Evolutionary conservation across 2,888 invertebrate genomes (phyloP).

Genomic region (Suillia variegata): DNA sequence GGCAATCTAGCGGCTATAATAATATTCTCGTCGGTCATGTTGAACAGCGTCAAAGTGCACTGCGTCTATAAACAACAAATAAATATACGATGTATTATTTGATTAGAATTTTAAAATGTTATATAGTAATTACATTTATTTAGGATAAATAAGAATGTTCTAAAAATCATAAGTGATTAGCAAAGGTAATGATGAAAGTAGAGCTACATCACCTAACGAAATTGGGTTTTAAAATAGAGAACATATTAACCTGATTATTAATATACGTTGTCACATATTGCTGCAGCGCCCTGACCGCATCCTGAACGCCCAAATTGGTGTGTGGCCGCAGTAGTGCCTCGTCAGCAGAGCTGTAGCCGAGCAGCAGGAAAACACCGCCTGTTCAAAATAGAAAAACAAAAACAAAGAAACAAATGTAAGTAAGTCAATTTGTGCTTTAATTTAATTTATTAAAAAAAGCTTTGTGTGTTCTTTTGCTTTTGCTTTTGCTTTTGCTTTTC

Average conservation of each 20-base stretch:
- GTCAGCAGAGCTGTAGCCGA: conserved; percentile 90
- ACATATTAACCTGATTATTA: conserved; percentile 69
- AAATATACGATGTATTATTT: not conserved
- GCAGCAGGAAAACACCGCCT: conserved; percentile 85
- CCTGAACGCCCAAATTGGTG: conserved; percentile 82
- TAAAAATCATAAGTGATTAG: too few species aligned
- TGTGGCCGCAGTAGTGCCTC: conserved; percentile 81
- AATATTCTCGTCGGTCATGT: conserved; percentile 85
- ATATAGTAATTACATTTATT: not conserved
- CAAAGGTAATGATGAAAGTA: too few species aligned
- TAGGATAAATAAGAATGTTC: too few species aligned
- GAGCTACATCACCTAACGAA: too few species aligned
- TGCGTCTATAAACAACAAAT: conserved; percentile 73
- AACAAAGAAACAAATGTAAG: too few species aligned
- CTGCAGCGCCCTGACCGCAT: conserved; percentile 81
- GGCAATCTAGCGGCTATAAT: conserved; percentile 82
- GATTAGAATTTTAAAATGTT: not conserved
- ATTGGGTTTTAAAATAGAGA: too few species aligned
- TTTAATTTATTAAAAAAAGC: too few species aligned
- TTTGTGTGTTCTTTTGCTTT: too few species aligned
- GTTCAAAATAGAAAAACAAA: conserved; percentile 43
- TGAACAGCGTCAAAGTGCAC: conserved; percentile 83
- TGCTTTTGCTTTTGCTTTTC: not conserved
- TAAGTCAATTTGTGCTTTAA: conserved; percentile 25
- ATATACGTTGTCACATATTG: conserved; percentile 76